Conservation (phyloP, 2,888 invertebrate species). For the Metalampra italica region DNA sequence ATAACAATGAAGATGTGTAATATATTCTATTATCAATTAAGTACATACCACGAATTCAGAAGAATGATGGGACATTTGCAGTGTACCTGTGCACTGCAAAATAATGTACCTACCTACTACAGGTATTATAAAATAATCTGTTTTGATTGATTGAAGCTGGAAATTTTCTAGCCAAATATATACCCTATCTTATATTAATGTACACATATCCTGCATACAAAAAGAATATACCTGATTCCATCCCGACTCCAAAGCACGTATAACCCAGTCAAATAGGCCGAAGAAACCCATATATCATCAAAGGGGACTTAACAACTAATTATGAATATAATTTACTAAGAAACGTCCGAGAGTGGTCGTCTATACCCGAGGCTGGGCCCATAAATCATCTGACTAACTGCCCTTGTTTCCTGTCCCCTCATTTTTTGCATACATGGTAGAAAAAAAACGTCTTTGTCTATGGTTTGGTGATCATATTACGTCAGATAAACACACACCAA, state of each 20-base stretch:
- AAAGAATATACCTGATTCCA: neutral
- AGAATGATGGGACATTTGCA: too few relatives aligned
- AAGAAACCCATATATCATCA: constrained; percentile 10
- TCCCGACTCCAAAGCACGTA: neutral
- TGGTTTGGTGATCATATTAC: constrained; percentile 2
- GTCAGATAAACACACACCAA: neutral
- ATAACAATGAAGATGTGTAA: too few relatives aligned
- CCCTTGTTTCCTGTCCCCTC: constrained; percentile 25
- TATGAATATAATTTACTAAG: constrained; percentile 32
- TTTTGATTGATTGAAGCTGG: too few relatives aligned
- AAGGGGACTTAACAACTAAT: constrained; percentile 26
- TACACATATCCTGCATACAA: neutral
- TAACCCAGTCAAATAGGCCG: neutral
- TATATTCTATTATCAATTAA: too few relatives aligned
- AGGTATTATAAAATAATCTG: too few relatives aligned
- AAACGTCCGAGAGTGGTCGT: constrained; percentile 14
- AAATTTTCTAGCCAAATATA: too few relatives aligned
- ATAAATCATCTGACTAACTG: constrained; percentile 32
- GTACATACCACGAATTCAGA: too few relatives aligned
- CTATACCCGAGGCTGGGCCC: constrained; percentile 16
- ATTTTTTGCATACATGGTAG: constrained; percentile 5
- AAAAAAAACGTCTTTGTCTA: constrained; percentile 4
- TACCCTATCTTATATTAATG: too few relatives aligned
- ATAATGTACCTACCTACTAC: too few relatives aligned
- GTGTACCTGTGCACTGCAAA: too few relatives aligned